Percentiles rank a stretch among this genome's conserved stretches.
phyloP scores from a whole-genome alignment of 2,888 invertebrate genomes.

The Empis stercorea region DNA sequence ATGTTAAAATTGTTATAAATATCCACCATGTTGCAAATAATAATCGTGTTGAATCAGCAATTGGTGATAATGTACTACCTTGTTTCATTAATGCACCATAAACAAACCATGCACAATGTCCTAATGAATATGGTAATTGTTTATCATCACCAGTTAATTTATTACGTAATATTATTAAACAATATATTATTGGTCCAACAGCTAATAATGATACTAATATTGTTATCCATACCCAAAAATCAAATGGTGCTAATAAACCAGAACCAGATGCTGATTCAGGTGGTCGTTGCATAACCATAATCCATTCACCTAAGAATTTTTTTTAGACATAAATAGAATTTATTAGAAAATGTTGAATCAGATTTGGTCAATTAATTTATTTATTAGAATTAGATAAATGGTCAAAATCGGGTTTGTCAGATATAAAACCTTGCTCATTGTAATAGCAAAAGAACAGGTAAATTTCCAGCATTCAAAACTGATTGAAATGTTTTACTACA shows the following conservation, averaged over 20 bases:
- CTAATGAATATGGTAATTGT: constrained; percentile 46
- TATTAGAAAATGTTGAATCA: no score
- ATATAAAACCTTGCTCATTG: no score
- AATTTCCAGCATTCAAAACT: no score
- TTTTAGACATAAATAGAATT: no score
- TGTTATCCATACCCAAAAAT: constrained; percentile 55
- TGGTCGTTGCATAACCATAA: constrained; percentile 68
- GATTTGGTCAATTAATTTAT: no score
- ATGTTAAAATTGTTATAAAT: constrained; percentile 73
- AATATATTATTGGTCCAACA: constrained; percentile 67
- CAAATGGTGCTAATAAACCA: constrained; percentile 71
- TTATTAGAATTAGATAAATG: no score
- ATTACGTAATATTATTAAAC: constrained; percentile 51
- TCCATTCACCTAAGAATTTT: constrained; percentile 45
- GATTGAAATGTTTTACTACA: no score
- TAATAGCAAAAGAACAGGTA: no score
- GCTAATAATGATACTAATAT: constrained; percentile 57
- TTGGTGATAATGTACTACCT: constrained; percentile 67
- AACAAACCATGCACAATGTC: constrained; percentile 68
- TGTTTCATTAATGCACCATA: constrained; percentile 81
- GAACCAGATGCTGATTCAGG: constrained; percentile 70
- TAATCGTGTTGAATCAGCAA: constrained; percentile 72
- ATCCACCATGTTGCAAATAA: constrained; percentile 88
- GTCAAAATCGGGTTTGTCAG: no score
- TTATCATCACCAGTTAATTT: constrained; percentile 46